Evolutionary conservation across 2,113 vertebrate species (phyloP), one percentile per base, ranked within the genome.

Genomic region (Cryptotis parvus): DNA sequence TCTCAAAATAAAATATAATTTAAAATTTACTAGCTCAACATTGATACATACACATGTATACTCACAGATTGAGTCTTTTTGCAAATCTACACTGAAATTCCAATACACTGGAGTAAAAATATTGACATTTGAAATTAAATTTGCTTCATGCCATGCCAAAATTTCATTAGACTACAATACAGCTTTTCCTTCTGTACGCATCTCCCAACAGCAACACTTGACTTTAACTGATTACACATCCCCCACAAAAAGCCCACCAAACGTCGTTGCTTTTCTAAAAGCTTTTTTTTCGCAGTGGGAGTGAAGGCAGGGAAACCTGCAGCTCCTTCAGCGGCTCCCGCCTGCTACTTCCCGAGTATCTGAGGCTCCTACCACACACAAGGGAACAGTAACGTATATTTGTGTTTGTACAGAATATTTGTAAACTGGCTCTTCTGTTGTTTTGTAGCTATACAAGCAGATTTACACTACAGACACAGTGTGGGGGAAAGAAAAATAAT

Each of bases 241-340:
- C 55, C 15, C 55, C 26, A 81, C 22, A 77, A 65, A 78, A 75
- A 43, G 15, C 3, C 49, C 39, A 72, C n/a, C n/a, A 84, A 58
- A 87, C 77, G 49, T n/a, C 43, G 12, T 37, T 82, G 10, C 49
- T 68, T 33, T 80, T 91, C 18, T 89, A 87, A 81, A 91, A 76
- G 81, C 49, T 39, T 22, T 78, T 82, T 14, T 66, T 91, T 89
- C 90, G 58, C 72, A 86, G 90, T 90, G 83, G 89, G 91, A 73
- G 4, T 41, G 45, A 80, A 45, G 49, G 20, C 1, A 84, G 12
- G 49, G 55, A 29, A 68, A 91, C 80, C 29, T 31, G 27, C 63
- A 65, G 29, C 27, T 78, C 14, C 65, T 31, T 49, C 89, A 33
- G 43, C 9, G 85, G 87, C 80, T 61, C 12, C 29, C 35, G 79